Conservation (phyloP, 2,888 invertebrate species). For the Latheticus oryzae region DNA sequence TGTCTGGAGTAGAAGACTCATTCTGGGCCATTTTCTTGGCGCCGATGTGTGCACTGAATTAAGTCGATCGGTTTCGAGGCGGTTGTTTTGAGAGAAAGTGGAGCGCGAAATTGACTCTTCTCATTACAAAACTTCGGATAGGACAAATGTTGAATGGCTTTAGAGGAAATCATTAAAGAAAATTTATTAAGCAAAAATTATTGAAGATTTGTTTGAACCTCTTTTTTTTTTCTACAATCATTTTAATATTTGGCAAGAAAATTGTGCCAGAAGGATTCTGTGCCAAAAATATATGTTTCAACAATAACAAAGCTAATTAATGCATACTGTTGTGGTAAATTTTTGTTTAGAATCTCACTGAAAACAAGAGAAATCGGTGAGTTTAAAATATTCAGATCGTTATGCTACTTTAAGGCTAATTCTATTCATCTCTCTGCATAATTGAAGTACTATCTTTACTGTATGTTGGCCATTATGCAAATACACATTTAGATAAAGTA, state of each 20-base stretch:
- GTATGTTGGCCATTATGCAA: slow-evolving; percentile 34
- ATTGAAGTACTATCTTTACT: slow-evolving; percentile 37
- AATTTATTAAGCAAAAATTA: too few relatives aligned
- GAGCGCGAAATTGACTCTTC: slow-evolving; percentile 11
- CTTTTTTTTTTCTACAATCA: too few relatives aligned
- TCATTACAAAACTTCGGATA: neutral
- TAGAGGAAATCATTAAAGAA: too few relatives aligned
- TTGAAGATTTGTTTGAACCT: too few relatives aligned
- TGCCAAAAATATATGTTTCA: too few relatives aligned
- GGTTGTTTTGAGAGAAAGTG: slow-evolving; percentile 10
- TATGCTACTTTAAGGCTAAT: slow-evolving; percentile 31
- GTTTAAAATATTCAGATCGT: slow-evolving; percentile 26
- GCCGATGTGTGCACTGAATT: slow-evolving; percentile 8
- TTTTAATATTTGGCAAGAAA: too few relatives aligned
- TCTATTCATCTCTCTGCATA: slow-evolving; percentile 33
- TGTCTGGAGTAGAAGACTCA: slow-evolving; percentile 1
- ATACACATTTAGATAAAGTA: slow-evolving; percentile 32
- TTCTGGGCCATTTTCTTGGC: slow-evolving; percentile 1
- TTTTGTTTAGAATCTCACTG: too few relatives aligned
- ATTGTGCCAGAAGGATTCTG: too few relatives aligned
- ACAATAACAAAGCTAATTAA: too few relatives aligned
- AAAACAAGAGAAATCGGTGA: too few relatives aligned
- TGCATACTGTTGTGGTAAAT: too few relatives aligned
- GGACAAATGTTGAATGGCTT: too few relatives aligned
- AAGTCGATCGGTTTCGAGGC: slow-evolving; percentile 11